These are phyloP conservation scores for Gila orcuttii DNA, from an alignment of 2,113 vertebrate genomes.

Conservation along the genomic window DNA sequence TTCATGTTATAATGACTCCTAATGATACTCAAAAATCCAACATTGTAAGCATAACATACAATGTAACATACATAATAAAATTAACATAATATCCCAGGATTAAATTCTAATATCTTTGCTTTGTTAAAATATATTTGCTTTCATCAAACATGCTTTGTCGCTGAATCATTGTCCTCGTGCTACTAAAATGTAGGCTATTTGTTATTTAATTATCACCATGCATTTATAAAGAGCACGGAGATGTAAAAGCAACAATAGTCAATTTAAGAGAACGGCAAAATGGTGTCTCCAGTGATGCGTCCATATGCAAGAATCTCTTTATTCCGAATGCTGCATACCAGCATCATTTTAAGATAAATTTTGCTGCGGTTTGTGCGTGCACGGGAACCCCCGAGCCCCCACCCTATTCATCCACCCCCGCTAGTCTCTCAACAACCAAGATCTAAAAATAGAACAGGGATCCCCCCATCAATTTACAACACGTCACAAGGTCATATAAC, in stretches of 20 bases:
- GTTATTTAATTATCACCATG: not conserved
- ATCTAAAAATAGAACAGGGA: slow-evolving; percentile 78
- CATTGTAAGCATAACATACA: not conserved
- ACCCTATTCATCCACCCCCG: slow-evolving; percentile 68
- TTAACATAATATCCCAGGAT: not conserved
- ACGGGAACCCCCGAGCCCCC: slow-evolving; percentile 66
- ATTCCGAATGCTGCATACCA: not conserved
- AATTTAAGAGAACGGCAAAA: slow-evolving; percentile 3
- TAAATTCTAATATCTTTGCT: not conserved
- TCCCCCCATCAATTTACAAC: slow-evolving; percentile 77
- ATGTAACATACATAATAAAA: no score
- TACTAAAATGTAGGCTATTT: not conserved
- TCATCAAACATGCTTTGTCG: not conserved
- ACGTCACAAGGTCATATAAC: slow-evolving; percentile 73
- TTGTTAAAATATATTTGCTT: no score
- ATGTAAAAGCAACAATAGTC: not conserved
- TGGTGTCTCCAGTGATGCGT: slow-evolving; percentile 5
- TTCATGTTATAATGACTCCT: not conserved
- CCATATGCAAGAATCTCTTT: not conserved
- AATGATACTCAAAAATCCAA: not conserved
- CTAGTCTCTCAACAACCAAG: slow-evolving; percentile 67
- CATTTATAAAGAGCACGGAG: not conserved
- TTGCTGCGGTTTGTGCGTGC: slow-evolving; percentile 67
- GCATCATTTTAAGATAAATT: slow-evolving; percentile 6
- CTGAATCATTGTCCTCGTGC: not conserved